Evolutionary conservation across 2,797 vertebrate genomes (phyloP).

Genomic region (Erethizon dorsatum): DNA sequence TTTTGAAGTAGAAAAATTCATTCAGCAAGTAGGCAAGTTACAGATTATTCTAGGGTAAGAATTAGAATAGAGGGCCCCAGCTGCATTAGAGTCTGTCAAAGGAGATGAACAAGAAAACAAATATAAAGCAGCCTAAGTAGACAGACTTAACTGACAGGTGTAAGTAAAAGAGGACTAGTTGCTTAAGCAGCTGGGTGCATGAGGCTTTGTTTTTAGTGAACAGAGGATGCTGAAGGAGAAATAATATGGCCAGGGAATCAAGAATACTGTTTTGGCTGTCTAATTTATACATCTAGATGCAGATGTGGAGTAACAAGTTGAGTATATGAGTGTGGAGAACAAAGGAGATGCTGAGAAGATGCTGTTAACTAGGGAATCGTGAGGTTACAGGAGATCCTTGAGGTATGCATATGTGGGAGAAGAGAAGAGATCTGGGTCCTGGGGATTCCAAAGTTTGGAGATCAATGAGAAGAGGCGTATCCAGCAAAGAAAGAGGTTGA

Average conservation of each 20-base stretch:
- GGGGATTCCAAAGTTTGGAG: background rate
- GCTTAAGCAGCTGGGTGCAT: background rate
- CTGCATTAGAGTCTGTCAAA: background rate
- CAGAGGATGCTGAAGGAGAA: background rate
- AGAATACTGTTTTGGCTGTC: background rate
- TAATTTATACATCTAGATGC: background rate
- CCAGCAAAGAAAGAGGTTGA: background rate
- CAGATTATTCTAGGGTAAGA: background rate
- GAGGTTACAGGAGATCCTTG: background rate
- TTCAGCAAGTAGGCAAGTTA: background rate
- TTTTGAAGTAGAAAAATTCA: conserved; percentile 54
- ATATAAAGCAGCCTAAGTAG: background rate
- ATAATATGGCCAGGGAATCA: background rate
- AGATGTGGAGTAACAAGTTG: background rate
- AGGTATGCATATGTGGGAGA: background rate
- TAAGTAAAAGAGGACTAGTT: background rate
- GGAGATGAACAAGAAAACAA: conserved; percentile 6
- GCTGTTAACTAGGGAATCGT: background rate
- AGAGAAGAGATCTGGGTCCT: background rate
- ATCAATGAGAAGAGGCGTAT: background rate
- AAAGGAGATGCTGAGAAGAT: background rate
- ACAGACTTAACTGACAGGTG: background rate
- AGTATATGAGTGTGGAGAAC: background rate
- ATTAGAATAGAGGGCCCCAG: background rate
- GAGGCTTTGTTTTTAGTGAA: background rate